Percentiles rank a stretch among this genome's conserved stretches.
phyloP scores from a whole-genome alignment of 2,113 vertebrate species.

The Petaurus breviceps region DNA sequence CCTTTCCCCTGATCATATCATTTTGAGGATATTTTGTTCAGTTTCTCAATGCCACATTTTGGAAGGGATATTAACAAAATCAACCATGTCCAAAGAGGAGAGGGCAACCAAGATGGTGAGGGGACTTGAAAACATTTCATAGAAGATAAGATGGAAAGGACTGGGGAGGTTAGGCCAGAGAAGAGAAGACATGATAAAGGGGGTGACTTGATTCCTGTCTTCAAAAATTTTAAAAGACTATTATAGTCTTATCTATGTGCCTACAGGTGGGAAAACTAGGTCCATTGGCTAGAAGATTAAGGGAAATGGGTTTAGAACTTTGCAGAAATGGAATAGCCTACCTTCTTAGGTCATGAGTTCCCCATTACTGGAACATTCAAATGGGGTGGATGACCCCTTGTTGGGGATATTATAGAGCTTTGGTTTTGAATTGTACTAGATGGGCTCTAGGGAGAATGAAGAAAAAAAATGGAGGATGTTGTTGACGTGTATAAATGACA shows the following conservation, averaged over 20 bases:
- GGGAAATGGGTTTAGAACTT: background rate
- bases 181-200: background rate
- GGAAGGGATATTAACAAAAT: background rate
- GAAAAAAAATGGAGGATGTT: background rate
- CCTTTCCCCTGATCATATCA: background rate
- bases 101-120: background rate
- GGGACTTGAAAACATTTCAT: background rate
- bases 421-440: background rate
- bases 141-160: background rate
- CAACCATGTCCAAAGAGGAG: background rate
- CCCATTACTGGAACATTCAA: background rate
- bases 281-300: background rate
- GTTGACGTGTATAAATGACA: background rate
- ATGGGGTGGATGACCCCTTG: background rate
- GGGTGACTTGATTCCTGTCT: background rate
- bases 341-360: background rate
- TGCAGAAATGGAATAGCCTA: background rate
- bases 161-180: background rate
- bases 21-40: background rate
- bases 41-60: background rate
- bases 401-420: background rate
- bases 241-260: background rate
- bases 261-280: background rate
- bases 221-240: background rate
- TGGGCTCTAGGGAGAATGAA: background rate